Base-by-base conservation (phyloP, 2,113 vertebrate species). In the Vicugna pacos region DNA sequence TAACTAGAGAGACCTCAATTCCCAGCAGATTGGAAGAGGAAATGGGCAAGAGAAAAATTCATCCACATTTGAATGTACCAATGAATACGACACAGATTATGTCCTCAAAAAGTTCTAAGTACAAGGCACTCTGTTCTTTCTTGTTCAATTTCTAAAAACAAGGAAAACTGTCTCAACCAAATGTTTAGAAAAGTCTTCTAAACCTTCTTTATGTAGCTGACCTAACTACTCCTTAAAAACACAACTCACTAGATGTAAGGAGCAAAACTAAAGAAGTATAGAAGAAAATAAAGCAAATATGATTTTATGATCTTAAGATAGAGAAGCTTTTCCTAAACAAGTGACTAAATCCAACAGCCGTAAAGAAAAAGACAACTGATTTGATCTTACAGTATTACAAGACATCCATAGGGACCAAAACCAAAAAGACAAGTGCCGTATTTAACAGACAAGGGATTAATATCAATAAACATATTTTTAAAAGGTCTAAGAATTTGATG, bases 381-480 rank as follows among this genome's bases (percentile, higher is more conserved):
- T 46, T 79, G 62, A 30, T 30, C 13, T 93, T 30, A 70, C 0
- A 14, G 46, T n/a, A 13, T 52, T 77, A 64, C 17, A 46, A 70
- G 69, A 77, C 17, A 62, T n/a, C 72, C 79, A 48, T 0, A 35
- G 54, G n/a, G 11, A 70, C 9, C n/a, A 56, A 70, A 84, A 35
- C 12, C 8, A 28, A 64, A 89, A 76, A 50, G 32, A 42, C 0
- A 19, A 91, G 22, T 28, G 28, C 16, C 17, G 22, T 79, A 79
- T 84, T 91, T 95, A 95, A 95, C 52, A 62, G 54, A 80, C 4
- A 32, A 69, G 91, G 15, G 42, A 62, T 70, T 62, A 85, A 70
- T 30, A 62, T 79, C 20, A 85, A 79, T 28, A 56, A 56, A 56
- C 24, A 69, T 46, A 15, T n/a, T 26, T 58, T 35, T 1, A 46